These are phyloP conservation scores for Lordiphosa clarofinis DNA, from an alignment of 1,140 invertebrate species.

Conservation along the genomic window DNA sequence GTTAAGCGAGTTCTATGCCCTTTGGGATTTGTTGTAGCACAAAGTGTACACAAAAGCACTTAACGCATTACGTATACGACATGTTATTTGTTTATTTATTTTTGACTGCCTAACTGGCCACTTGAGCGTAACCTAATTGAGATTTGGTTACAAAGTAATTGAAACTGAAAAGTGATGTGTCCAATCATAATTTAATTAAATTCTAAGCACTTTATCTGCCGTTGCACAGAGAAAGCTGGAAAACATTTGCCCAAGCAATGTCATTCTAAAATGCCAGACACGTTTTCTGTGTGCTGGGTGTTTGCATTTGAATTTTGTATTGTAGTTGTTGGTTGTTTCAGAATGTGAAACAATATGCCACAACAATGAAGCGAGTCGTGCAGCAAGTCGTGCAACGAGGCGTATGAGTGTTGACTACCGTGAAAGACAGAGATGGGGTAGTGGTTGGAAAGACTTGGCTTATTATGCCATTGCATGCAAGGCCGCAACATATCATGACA, in stretches of 20 bases:
- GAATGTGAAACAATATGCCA: conserved; percentile 70
- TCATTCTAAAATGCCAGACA: conserved; percentile 50
- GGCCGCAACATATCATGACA: conserved; percentile 66
- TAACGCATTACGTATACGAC: conserved; percentile 54
- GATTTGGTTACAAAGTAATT: conserved; percentile 36
- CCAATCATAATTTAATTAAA: conserved; percentile 74
- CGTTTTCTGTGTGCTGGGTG: conserved; percentile 26
- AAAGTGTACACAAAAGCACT: conserved; percentile 39
- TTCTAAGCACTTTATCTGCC: conserved; percentile 47
- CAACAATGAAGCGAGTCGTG: conserved; percentile 68
- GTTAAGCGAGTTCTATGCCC: conserved; percentile 48
- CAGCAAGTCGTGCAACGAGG: conserved; percentile 66
- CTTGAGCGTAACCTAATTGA: conserved; percentile 42
- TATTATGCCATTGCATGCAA: conserved; percentile 69
- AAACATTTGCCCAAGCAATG: conserved; percentile 20
- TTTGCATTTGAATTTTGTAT: conserved; percentile 32
- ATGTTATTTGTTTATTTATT: conserved; percentile 6
- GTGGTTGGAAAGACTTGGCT: conserved; percentile 33
- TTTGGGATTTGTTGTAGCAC: conserved; percentile 28
- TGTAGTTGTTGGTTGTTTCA: conserved; percentile 19
- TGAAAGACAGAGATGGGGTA: conserved; percentile 8
- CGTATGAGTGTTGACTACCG: conserved; percentile 69
- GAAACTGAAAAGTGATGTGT: conserved; percentile 43
- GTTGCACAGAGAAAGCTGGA: conserved; percentile 26
- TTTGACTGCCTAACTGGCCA: too few species aligned